Base-by-base conservation (phyloP, 2,797 vertebrate species). In the Hippopotamyrus pictus region DNA sequence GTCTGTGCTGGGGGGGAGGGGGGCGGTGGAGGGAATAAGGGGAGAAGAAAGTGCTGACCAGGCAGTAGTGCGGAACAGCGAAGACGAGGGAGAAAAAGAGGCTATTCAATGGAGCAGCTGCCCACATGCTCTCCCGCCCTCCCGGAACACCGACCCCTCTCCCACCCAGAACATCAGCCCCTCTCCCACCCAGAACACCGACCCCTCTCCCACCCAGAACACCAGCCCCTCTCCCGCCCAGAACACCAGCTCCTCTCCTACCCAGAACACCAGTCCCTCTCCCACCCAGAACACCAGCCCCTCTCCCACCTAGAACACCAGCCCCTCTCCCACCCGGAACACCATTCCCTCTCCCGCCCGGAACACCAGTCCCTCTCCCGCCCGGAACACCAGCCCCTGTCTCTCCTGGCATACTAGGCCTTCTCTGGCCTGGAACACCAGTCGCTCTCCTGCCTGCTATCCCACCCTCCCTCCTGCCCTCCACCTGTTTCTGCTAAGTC, bases 401-500 rank as follows among this genome's bases (percentile, higher is more conserved):
- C 54, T 17, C 19, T n/a, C 54, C 19, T 17, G 19, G 54, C 5
- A n/a, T 1, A 17, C 0, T 5, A 19, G 54, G 0, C 90, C 51
- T 92, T 6, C 94, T 95, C 94, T 92, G 94, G 95, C 19, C 4
- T 17, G 17, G 25, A 83, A 37, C 19, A 22, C n/a, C 19, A 1
- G n/a, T 25, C 57, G 6, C n/a, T 29, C 62, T 69, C 11, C 25
- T 29, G 11, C 62, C 25, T 9, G 1, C 25, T 69, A 33, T 33
- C 62, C 51, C 76, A 46, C 76, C 76, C 41, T 22, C 37, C 41
- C 6, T 46, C 41, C 44, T 46, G 41, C 82, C 62, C 62, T 90
- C 91, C 93, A 95, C 93, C 94, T 94, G 94, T 95, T 96, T 97
- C 94, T 97, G 96, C 95, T 96, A 97, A 96, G 95, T 95, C 92